A percentile compares a stretch with the other conserved stretches of the same genome.
These are phyloP conservation scores for Xiphydria camelus DNA, from an alignment of 2,888 invertebrate genomes.

Conservation along the genomic window DNA sequence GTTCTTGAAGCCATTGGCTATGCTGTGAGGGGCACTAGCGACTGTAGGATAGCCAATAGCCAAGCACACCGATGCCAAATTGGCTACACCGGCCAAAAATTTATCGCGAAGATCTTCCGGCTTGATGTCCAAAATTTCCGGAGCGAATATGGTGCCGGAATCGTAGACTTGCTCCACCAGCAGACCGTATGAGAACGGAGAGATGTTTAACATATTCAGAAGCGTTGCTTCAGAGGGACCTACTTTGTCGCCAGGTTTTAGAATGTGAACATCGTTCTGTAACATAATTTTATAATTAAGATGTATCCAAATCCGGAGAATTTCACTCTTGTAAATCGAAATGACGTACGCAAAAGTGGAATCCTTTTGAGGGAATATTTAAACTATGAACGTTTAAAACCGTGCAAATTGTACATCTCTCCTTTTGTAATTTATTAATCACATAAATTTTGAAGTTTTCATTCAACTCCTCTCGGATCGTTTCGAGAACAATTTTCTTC, in stretches of 20 bases:
- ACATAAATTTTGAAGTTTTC: too few relatives aligned
- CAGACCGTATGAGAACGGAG: slow-evolving; percentile 98
- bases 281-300: too few relatives aligned
- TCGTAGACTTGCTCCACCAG: slow-evolving; percentile 96
- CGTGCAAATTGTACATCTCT: too few relatives aligned
- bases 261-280: slow-evolving; percentile 83
- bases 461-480: too few relatives aligned
- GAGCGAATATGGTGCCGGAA: slow-evolving; percentile 96
- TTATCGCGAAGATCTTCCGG: slow-evolving; percentile 90
- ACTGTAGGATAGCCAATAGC: slow-evolving; percentile 94
- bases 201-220: slow-evolving; percentile 99
- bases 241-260: slow-evolving; percentile 95
- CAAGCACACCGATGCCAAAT: slow-evolving; percentile 92
- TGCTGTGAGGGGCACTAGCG: slow-evolving; percentile 96
- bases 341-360: too few relatives aligned
- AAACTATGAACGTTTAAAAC: too few relatives aligned
- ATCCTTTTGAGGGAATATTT: too few relatives aligned
- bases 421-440: too few relatives aligned
- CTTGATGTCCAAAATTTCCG: slow-evolving; percentile 96
- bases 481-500: too few relatives aligned
- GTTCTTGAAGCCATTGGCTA: slow-evolving; percentile 98
- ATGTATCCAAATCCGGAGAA: too few relatives aligned
- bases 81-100: slow-evolving; percentile 92
- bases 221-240: slow-evolving; percentile 99
- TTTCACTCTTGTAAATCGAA: too few relatives aligned